phyloP scores from a whole-genome alignment of 2,888 invertebrate genomes.

The Bimastos eiseni region DNA sequence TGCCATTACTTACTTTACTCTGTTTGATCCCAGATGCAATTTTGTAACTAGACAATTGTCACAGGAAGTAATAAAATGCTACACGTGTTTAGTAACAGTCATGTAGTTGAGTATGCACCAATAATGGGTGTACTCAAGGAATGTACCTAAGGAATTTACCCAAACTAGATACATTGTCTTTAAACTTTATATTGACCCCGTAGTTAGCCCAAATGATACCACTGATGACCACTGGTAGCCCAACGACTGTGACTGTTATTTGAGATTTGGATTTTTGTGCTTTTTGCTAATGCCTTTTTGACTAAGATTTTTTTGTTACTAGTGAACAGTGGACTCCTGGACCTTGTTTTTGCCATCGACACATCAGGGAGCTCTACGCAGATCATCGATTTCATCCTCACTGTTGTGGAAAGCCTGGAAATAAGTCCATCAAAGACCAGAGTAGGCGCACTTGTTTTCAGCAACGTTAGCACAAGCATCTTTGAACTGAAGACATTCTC shows the following conservation, averaged over 20 bases:
- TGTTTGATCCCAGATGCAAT: not conserved
- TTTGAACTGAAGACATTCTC: conserved; percentile 25
- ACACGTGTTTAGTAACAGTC: not conserved
- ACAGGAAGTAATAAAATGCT: too few species aligned
- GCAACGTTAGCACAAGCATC: not conserved
- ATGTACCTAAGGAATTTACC: not conserved
- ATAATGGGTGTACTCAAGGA: not conserved
- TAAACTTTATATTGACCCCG: not conserved
- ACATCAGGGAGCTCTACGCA: conserved; percentile 30
- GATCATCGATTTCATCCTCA: conserved; percentile 27
- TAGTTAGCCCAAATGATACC: not conserved
- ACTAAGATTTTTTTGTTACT: not conserved
- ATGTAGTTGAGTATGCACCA: not conserved
- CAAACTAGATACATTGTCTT: not conserved
- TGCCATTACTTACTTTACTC: not conserved
- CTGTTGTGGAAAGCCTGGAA: conserved; percentile 22
- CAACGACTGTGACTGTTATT: not conserved
- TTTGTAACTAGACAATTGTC: not conserved
- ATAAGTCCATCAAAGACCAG: conserved; percentile 30
- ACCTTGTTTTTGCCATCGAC: conserved; percentile 33
- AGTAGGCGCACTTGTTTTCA: conserved; percentile 28
- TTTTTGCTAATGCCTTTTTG: not conserved
- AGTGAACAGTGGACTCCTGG: conserved; percentile 25
- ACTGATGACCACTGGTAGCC: not conserved
- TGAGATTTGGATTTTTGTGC: not conserved